These are phyloP conservation scores for Caenorhabditis japonica DNA, from an alignment of 2,888 invertebrate genomes.

Conservation along the genomic window DNA sequence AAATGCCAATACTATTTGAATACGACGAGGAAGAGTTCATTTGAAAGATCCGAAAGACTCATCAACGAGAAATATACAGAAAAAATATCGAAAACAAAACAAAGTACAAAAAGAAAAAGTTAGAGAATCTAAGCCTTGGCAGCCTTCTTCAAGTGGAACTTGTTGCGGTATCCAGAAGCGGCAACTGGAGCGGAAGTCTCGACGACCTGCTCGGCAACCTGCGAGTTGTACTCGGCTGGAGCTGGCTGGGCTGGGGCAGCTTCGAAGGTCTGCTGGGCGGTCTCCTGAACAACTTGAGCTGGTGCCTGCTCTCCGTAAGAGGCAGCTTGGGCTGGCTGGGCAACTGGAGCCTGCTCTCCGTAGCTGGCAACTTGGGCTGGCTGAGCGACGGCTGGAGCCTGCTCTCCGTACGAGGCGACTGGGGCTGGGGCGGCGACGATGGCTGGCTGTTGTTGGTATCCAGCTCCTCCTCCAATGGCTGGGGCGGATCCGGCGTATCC, in stretches of 20 bases:
- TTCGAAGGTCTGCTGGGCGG: slow-evolving; percentile 5
- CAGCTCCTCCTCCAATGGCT: slow-evolving; percentile 6
- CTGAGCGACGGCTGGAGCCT: slow-evolving; percentile 3
- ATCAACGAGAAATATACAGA: slow-evolving; percentile 51
- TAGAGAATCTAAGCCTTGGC: slow-evolving; percentile 42
- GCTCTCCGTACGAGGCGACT: background rate
- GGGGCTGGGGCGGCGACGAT: slow-evolving; percentile 13
- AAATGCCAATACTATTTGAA: background rate
- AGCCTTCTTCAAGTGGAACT: slow-evolving; percentile 46
- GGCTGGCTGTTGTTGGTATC: slow-evolving; percentile 17
- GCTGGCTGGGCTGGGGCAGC: slow-evolving; percentile 10
- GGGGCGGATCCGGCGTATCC: background rate
- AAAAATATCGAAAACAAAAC: slow-evolving; percentile 5
- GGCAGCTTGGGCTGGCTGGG: background rate
- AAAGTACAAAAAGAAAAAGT: slow-evolving; percentile 3
- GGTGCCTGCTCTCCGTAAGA: slow-evolving; percentile 8
- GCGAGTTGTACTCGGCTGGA: slow-evolving; percentile 5
- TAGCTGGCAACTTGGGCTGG: slow-evolving; percentile 5
- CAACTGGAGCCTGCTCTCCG: slow-evolving; percentile 10
- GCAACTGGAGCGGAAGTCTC: slow-evolving; percentile 23
- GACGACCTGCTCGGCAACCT: slow-evolving; percentile 12
- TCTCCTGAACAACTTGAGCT: background rate
- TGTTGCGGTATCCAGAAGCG: slow-evolving; percentile 8
- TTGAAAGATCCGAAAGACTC: slow-evolving; percentile 39
- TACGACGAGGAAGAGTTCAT: slow-evolving; percentile 30